Evolutionary conservation across 2,113 vertebrate genomes (phyloP), one percentile per base, ranked within the genome.

Genomic region (Oplegnathus fasciatus): DNA sequence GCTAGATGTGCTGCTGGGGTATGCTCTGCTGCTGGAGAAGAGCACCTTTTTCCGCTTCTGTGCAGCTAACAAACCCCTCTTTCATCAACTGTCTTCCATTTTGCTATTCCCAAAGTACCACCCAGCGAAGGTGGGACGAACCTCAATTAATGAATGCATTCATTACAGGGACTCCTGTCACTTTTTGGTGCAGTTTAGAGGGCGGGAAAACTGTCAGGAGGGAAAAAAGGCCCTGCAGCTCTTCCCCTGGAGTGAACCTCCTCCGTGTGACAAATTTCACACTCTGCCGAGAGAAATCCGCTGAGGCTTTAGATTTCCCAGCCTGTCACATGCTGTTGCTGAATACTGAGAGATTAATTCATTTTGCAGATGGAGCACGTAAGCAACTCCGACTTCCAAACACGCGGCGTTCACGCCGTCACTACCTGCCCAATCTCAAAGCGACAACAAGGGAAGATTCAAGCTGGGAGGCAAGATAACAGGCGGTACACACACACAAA

Each of bases 261-360:
- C 84, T 86, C 79, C 40, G 18, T 89, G 85, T 92, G 92, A 93
- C 92, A 91, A 88, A 94, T 95, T 91, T 91, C 92, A 90, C 91
- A 91, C 91, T 91, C 89, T 73, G 77, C 83, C 84, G 92, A 74
- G 88, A 89, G 65, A 80, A 91, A 91, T 90, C 84, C 60, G 67
- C 91, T 87, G 88, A 90, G 90, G 86, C 90, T 90, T 86, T 84
- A 84, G 65, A 75, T 90, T 91, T 82, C 85, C 80, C 83, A 79
- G 89, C 86, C 81, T 86, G 88, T 91, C 90, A 75, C 83, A 84
- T 76, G 71, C 88, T 66, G 84, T 88, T 84, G 83, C 88, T 10
- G 85, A 87, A 91, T 75, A 84, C 87, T 71, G 28, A 82, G 60
- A 88, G 84, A 93, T 90, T 80, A 78, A 91, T 93, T 84, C 75